A percentile compares a stretch with the other conserved stretches of the same genome.
phyloP scores from a whole-genome alignment of 2,888 invertebrate genomes.

The Lasioglossum morio region DNA sequence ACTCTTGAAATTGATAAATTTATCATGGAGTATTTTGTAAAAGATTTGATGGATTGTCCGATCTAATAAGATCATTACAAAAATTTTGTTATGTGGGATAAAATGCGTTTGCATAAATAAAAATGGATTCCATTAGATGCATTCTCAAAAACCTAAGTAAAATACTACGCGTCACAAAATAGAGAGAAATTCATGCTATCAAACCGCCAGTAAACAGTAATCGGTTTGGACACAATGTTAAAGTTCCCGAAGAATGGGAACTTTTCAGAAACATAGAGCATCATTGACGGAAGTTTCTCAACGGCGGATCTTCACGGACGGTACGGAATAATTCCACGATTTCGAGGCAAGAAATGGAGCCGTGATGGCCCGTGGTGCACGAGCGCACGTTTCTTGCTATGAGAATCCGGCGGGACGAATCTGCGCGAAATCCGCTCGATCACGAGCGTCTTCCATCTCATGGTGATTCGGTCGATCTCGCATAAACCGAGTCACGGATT shows the following conservation, averaged over 20 bases:
- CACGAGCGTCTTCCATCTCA: slow-evolving; percentile 60
- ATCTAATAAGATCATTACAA: background rate
- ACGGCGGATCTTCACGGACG: slow-evolving; percentile 29
- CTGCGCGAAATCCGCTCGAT: slow-evolving; percentile 71
- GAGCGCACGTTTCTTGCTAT: slow-evolving; percentile 53
- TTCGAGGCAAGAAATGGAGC: slow-evolving; percentile 20
- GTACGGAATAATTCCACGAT: slow-evolving; percentile 40
- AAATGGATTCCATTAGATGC: background rate
- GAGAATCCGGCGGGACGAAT: slow-evolving; percentile 63
- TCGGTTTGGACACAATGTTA: background rate
- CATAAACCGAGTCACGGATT: slow-evolving; percentile 68
- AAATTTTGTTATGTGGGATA: too few relatives aligned
- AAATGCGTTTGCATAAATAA: background rate
- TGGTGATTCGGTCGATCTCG: slow-evolving; percentile 64
- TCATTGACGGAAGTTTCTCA: background rate
- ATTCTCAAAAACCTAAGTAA: background rate
- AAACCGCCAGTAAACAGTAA: background rate
- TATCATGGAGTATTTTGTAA: background rate
- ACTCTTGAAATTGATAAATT: background rate
- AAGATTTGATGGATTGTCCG: background rate
- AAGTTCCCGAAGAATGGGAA: background rate
- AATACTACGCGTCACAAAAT: background rate
- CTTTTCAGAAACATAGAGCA: background rate
- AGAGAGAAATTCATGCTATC: too few relatives aligned
- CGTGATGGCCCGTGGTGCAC: slow-evolving; percentile 54